phyloP scores from a whole-genome alignment of 2,113 vertebrate species.

The Chloropsis hardwickii region DNA sequence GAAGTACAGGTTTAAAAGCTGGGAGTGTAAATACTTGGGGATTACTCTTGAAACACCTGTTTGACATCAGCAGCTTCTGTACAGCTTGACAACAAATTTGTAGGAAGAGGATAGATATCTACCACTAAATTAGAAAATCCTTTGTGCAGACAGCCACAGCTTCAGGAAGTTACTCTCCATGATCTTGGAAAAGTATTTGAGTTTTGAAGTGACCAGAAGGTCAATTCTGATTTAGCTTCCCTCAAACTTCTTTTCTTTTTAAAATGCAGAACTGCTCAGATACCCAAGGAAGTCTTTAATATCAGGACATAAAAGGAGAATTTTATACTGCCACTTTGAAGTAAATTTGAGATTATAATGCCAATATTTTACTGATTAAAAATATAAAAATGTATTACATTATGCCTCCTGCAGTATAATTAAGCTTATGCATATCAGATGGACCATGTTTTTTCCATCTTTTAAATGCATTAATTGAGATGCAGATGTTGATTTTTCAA shows the following conservation, averaged over 20 bases:
- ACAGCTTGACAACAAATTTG: neutral
- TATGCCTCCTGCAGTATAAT: neutral
- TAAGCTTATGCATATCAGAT: neutral
- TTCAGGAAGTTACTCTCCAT: neutral
- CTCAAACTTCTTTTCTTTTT: neutral
- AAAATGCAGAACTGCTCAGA: slow-evolving; percentile 4
- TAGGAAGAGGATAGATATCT: neutral
- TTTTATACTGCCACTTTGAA: neutral
- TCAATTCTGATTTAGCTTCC: neutral
- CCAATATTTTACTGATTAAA: slow-evolving; percentile 9
- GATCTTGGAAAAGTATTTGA: neutral
- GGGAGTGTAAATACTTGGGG: neutral
- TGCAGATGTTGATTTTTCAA: slow-evolving; percentile 53
- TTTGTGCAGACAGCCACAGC: neutral
- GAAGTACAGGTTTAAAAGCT: neutral
- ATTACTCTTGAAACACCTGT: neutral
- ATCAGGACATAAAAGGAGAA: slow-evolving; percentile 21
- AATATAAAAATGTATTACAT: neutral
- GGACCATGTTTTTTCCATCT: neutral
- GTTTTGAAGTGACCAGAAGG: neutral
- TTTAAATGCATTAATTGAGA: slow-evolving; percentile 11
- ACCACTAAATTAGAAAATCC: neutral
- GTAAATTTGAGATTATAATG: neutral
- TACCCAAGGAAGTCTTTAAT: neutral
- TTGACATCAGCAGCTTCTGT: neutral